Percentiles rank a stretch among this genome's conserved stretches.
Evolutionary conservation across 2,888 invertebrate species (phyloP).

Genomic region (Timema podura): DNA sequence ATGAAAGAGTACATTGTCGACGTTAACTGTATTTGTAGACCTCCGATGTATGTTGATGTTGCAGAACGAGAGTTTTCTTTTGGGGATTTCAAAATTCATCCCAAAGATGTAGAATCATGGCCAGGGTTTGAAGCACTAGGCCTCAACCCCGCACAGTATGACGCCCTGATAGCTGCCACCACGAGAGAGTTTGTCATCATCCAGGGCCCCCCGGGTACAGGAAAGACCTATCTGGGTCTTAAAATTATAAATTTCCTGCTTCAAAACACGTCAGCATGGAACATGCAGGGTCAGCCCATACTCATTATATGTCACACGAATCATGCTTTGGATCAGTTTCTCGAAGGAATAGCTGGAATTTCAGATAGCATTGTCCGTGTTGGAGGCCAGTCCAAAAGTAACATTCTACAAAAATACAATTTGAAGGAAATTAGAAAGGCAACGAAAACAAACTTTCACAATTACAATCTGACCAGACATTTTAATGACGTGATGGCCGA

Average conservation of each 20-base stretch:
- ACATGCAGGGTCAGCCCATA: conserved; percentile 57
- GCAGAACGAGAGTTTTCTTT: no score
- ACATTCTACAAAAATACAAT: conserved; percentile 36
- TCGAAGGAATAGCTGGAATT: conserved; percentile 60
- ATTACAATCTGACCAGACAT: no score
- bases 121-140: conserved; percentile 47
- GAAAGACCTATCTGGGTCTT: conserved; percentile 76
- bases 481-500: no score
- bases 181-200: conserved; percentile 70
- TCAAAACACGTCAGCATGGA: conserved; percentile 22
- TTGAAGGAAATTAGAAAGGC: conserved; percentile 17
- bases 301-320: conserved; percentile 79
- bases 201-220: conserved; percentile 86
- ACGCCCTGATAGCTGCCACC: conserved; percentile 63
- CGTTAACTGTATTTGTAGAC: conserved; percentile 32
- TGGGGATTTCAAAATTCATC: no score
- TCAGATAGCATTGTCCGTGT: conserved; percentile 62
- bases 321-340: conserved; percentile 81
- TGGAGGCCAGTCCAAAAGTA: conserved; percentile 64
- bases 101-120: conserved; percentile 41
- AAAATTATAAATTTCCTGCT: conserved; percentile 57
- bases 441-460: no score
- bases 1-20: conserved; percentile 65
- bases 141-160: conserved; percentile 63
- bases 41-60: conserved; percentile 14